These are phyloP conservation scores for Bombyx mori DNA, from an alignment of 1,140 invertebrate species.

Conservation along the genomic window DNA sequence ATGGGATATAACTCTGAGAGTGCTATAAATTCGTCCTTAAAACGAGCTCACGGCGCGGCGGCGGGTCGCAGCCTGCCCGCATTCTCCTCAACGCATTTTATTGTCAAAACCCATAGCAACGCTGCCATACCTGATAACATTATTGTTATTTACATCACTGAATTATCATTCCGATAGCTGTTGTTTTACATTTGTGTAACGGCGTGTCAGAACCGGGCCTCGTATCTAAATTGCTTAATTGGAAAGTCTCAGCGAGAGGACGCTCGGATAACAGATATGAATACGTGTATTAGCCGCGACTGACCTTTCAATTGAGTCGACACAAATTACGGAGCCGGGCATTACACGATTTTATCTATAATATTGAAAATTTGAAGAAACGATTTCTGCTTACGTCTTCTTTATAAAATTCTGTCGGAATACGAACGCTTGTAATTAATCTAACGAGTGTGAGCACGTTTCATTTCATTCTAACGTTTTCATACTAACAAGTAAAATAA, in stretches of 20 bases:
- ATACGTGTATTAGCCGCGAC: conserved; percentile 27
- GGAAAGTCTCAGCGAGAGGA: conserved; percentile 52
- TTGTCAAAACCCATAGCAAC: conserved; percentile 63
- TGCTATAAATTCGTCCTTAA: conserved; percentile 53
- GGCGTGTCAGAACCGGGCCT: conserved; percentile 44
- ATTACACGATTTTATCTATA: conserved; percentile 34
- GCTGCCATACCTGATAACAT: conserved; percentile 59
- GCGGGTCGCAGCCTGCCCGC: conserved; percentile 41
- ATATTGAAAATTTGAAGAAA: conserved; percentile 27
- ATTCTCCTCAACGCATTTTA: conserved; percentile 57
- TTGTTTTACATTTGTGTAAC: conserved; percentile 67
- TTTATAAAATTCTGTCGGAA: conserved; percentile 22
- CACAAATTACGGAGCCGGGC: conserved; percentile 25
- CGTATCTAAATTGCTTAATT: conserved; percentile 71
- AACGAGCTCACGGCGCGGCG: conserved; percentile 39
- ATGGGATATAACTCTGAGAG: conserved; percentile 23
- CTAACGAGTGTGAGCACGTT: conserved; percentile 14
- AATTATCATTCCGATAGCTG: conserved; percentile 62
- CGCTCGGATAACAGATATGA: conserved; percentile 37
- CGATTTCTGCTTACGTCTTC: conserved; percentile 25
- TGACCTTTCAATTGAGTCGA: conserved; percentile 41
- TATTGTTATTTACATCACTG: conserved; percentile 69
- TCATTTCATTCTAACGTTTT: conserved; percentile 20
- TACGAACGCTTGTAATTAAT: conserved; percentile 26
- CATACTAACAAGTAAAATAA: conserved; percentile 4